A percentile compares a stretch with the other conserved stretches of the same genome.
These are phyloP conservation scores for Habropoda laboriosa DNA, from an alignment of 1,140 invertebrate species.

Conservation along the genomic window DNA sequence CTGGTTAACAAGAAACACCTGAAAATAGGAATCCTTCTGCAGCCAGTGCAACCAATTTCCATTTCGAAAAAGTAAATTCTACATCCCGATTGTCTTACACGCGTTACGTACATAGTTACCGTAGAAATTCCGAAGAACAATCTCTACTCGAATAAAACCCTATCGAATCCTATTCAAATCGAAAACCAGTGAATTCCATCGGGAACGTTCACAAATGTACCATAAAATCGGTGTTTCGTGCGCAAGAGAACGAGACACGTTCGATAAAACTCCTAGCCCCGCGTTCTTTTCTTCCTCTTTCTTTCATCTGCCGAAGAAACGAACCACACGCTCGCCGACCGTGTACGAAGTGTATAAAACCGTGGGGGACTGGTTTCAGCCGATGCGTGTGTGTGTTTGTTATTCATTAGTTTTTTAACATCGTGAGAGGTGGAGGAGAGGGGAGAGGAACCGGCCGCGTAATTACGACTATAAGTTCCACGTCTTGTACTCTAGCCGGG, in stretches of 20 bases:
- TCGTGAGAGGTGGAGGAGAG: too few relatives aligned
- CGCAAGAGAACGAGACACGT: background rate
- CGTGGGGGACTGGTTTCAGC: constrained; percentile 3
- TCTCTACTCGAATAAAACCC: too few relatives aligned
- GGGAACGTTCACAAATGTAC: background rate
- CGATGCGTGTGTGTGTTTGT: constrained; percentile 45
- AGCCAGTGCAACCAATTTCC: too few relatives aligned
- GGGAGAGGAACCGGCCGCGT: constrained; percentile 2
- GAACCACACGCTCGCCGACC: background rate
- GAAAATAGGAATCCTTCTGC: too few relatives aligned
- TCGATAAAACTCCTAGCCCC: background rate
- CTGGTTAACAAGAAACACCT: too few relatives aligned
- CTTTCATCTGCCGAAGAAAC: background rate
- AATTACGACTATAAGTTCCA: constrained; percentile 54
- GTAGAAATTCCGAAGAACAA: too few relatives aligned
- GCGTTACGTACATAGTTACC: too few relatives aligned
- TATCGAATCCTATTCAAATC: too few relatives aligned
- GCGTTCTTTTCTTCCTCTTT: background rate
- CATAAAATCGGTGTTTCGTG: constrained; percentile 8
- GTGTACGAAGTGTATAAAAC: background rate
- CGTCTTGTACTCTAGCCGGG: constrained; percentile 30
- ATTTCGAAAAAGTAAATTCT: too few relatives aligned
- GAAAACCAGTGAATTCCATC: background rate
- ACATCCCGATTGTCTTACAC: too few relatives aligned
- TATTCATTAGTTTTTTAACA: constrained; percentile 44